A percentile compares a stretch with the other conserved stretches of the same genome.
Evolutionary conservation across 1,140 invertebrate species (phyloP).

Genomic region (Aricia agestis): DNA sequence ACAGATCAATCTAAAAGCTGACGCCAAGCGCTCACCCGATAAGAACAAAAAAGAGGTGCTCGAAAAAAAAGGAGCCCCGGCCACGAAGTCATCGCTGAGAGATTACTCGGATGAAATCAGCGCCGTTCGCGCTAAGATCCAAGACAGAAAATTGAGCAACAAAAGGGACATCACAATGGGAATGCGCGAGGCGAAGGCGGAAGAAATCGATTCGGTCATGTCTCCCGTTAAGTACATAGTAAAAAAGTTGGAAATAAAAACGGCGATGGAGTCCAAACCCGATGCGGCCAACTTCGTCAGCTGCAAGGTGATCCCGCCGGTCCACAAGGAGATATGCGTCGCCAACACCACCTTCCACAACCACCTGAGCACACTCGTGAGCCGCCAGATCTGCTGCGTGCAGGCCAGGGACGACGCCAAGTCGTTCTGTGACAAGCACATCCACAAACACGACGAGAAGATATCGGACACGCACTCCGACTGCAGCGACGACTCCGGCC

Average conservation of each 20-base stretch:
- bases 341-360: constrained; percentile 71
- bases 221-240: constrained; percentile 73
- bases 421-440: constrained; percentile 57
- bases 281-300: constrained; percentile 59
- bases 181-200: constrained; percentile 45
- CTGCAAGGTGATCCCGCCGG: constrained; percentile 69
- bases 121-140: constrained; percentile 67
- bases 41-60: constrained; percentile 58
- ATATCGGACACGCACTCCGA: constrained; percentile 73
- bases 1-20: constrained; percentile 58
- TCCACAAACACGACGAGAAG: constrained; percentile 68
- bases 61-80: constrained; percentile 56
- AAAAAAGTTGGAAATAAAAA: constrained; percentile 71
- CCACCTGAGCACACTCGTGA: constrained; percentile 67
- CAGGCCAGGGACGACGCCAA: constrained; percentile 62
- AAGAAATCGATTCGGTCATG: constrained; percentile 52
- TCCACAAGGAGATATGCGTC: constrained; percentile 64
- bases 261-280: constrained; percentile 57
- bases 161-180: constrained; percentile 53
- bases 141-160: constrained; percentile 67
- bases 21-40: constrained; percentile 55
- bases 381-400: constrained; percentile 63
- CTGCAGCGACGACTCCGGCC: constrained; percentile 85
- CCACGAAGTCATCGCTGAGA: constrained; percentile 52
- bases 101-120: constrained; percentile 73